phyloP scores from a whole-genome alignment of 1,140 invertebrate species.

The Bradynema listronoti region DNA sequence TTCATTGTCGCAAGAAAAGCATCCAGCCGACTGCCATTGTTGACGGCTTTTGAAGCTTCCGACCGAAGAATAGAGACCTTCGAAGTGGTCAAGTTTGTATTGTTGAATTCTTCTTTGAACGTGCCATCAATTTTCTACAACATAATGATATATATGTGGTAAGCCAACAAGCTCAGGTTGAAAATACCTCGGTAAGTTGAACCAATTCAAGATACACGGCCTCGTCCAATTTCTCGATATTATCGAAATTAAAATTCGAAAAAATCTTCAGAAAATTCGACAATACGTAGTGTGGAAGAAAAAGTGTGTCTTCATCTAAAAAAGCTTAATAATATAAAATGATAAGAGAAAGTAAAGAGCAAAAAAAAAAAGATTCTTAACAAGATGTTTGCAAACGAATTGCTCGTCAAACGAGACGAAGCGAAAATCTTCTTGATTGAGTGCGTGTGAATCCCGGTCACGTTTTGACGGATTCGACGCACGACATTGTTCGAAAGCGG shows the following conservation, averaged over 20 bases:
- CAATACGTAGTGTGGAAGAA: conserved; percentile 17
- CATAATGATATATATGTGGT: neutral
- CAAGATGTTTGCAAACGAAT: neutral
- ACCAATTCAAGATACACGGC: conserved; percentile 5
- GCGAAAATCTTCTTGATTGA: too few relatives aligned
- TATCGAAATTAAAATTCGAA: conserved; percentile 4
- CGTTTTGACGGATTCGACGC: neutral
- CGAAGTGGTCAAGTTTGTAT: neutral
- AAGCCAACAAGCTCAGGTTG: neutral
- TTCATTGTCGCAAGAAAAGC: conserved; percentile 8
- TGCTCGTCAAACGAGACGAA: too few relatives aligned
- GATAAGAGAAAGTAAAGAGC: neutral
- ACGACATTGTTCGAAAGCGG: neutral
- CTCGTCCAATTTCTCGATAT: conserved; percentile 6
- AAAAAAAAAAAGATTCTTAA: conserved; percentile 2
- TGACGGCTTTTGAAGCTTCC: conserved; percentile 3
- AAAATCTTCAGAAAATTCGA: neutral
- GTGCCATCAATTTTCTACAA: conserved; percentile 3
- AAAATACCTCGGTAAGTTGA: conserved; percentile 8
- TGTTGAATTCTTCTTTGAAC: conserved; percentile 18
- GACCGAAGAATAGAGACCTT: too few relatives aligned
- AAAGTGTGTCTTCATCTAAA: conserved; percentile 8
- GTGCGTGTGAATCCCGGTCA: neutral
- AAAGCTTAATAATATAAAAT: neutral
- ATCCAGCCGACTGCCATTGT: neutral